These are phyloP conservation scores for Rallus crepitans DNA, from an alignment of 2,797 vertebrate genomes.

Conservation along the genomic window DNA sequence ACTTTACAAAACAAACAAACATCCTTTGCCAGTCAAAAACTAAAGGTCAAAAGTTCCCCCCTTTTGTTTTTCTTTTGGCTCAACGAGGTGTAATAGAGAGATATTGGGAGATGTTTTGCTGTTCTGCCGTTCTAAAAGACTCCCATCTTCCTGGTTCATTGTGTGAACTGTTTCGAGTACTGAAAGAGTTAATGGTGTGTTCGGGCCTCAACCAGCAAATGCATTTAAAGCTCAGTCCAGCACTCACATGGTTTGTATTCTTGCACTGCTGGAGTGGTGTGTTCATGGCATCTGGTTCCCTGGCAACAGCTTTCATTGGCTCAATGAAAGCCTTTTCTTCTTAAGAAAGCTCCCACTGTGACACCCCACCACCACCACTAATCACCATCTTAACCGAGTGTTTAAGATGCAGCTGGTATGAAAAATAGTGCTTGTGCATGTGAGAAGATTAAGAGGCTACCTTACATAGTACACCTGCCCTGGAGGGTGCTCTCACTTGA, in stretches of 20 bases:
- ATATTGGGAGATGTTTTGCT: background rate
- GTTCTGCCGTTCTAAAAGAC: background rate
- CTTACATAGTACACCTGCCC: constrained; percentile 67
- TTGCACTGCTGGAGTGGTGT: constrained; percentile 78
- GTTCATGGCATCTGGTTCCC: constrained; percentile 85
- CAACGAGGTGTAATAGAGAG: background rate
- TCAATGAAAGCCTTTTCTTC: constrained; percentile 86
- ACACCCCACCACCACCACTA: constrained; percentile 79
- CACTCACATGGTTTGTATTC: constrained; percentile 80
- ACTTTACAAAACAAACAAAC: constrained; percentile 33
- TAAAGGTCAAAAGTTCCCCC: constrained; percentile 40
- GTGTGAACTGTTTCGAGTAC: constrained; percentile 23
- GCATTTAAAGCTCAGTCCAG: constrained; percentile 75
- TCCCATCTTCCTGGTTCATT: background rate
- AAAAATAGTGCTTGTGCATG: constrained; percentile 65
- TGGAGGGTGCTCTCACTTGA: background rate
- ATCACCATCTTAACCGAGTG: constrained; percentile 79
- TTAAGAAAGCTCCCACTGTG: constrained; percentile 83
- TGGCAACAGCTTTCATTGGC: constrained; percentile 87
- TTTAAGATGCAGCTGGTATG: constrained; percentile 81
- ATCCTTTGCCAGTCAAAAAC: constrained; percentile 13
- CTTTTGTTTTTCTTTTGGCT: background rate
- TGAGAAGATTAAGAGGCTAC: constrained; percentile 51
- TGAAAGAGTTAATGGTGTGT: constrained; percentile 77
- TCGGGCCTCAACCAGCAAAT: constrained; percentile 71